Conservation (phyloP, 2,888 invertebrate genomes). For the Lepeophtheirus nordmannii region DNA sequence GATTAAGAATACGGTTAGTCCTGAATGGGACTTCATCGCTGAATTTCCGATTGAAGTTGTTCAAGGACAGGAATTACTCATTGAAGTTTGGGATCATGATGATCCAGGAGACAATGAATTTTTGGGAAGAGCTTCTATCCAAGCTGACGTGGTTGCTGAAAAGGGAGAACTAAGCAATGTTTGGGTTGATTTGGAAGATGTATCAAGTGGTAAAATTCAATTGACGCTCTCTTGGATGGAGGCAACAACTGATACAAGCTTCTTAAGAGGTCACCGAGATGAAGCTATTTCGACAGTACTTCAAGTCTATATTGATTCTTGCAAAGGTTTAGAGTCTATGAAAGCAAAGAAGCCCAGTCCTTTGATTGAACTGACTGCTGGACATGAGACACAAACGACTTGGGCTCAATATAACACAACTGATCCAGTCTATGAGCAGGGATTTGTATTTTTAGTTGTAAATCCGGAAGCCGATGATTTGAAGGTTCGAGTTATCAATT, state of each 20-base stretch:
- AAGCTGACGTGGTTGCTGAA: not conserved
- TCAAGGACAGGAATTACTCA: slow-evolving; percentile 52
- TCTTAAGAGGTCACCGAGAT: slow-evolving; percentile 44
- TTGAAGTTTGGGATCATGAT: slow-evolving; percentile 72
- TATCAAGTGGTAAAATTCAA: slow-evolving; percentile 83
- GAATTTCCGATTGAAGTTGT: slow-evolving; percentile 28
- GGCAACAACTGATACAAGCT: slow-evolving; percentile 51
- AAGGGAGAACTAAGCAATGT: not conserved
- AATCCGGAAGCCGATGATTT: slow-evolving; percentile 78
- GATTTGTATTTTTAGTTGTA: slow-evolving; percentile 75
- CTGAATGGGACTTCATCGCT: slow-evolving; percentile 74
- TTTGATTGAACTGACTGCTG: slow-evolving; percentile 59
- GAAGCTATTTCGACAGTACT: slow-evolving; percentile 14
- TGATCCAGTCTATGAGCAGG: slow-evolving; percentile 85
- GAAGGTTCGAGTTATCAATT: slow-evolving; percentile 52
- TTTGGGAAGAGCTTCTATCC: slow-evolving; percentile 51
- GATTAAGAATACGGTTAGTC: slow-evolving; percentile 80
- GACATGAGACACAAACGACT: slow-evolving; percentile 55
- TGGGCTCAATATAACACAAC: slow-evolving; percentile 56
- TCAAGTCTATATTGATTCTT: slow-evolving; percentile 21
- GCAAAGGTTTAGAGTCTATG: slow-evolving; percentile 1
- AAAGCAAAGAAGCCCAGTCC: slow-evolving; percentile 50
- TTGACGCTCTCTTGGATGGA: slow-evolving; percentile 75
- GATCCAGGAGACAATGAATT: slow-evolving; percentile 69
- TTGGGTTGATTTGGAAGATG: slow-evolving; percentile 89